Evolutionary conservation across 2,888 invertebrate species (phyloP).

Genomic region (Ornithoptera alexandrae): DNA sequence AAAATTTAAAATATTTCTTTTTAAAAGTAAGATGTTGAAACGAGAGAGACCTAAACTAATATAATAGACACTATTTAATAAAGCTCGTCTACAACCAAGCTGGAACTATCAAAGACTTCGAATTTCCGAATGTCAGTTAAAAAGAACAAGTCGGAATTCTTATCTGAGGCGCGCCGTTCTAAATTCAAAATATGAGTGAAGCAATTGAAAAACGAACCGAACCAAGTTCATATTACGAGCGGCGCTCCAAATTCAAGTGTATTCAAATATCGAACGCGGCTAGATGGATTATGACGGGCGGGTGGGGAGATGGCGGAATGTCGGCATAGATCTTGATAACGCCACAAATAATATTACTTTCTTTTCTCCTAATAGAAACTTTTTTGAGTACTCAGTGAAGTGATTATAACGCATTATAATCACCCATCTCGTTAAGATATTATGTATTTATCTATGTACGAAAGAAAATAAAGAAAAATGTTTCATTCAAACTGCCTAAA

Average conservation of each 20-base stretch:
- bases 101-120: conserved; percentile 18
- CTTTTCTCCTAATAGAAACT: conserved; percentile 40
- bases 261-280: conserved; percentile 74
- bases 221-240: conserved; percentile 73
- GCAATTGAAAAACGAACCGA: conserved; percentile 78
- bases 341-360: conserved; percentile 48
- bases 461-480: too few species aligned
- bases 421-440: background rate
- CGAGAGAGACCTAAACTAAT: background rate
- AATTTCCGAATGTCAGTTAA: conserved; percentile 23
- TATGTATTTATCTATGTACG: conserved; percentile 8
- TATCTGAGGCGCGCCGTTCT: conserved; percentile 67
- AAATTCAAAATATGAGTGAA: conserved; percentile 78
- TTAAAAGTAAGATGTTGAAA: background rate
- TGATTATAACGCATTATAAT: background rate
- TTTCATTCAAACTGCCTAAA: too few species aligned
- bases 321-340: conserved; percentile 56
- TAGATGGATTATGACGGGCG: conserved; percentile 71
- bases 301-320: conserved; percentile 52
- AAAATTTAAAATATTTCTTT: too few species aligned
- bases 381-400: conserved; percentile 30
- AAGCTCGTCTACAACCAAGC: background rate
- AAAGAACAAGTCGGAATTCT: conserved; percentile 38
- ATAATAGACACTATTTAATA: background rate
- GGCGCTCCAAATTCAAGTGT: conserved; percentile 75